These are phyloP conservation scores for Siniperca chuatsi DNA, from an alignment of 2,113 vertebrate genomes.

Conservation along the genomic window DNA sequence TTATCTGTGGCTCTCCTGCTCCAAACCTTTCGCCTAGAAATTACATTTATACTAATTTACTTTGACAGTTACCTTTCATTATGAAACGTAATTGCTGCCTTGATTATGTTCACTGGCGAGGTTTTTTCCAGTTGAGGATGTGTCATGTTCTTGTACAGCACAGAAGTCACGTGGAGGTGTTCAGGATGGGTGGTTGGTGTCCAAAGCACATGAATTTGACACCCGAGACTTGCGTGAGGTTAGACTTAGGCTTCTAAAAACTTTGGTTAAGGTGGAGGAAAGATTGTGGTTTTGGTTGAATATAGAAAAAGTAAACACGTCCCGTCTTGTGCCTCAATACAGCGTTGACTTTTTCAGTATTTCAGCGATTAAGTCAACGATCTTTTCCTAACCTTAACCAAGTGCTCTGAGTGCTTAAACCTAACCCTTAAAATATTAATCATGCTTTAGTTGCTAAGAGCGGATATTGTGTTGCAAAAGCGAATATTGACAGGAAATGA, in stretches of 20 bases:
- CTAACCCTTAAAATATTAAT: neutral
- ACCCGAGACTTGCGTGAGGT: neutral
- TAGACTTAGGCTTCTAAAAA: neutral
- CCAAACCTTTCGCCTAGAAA: neutral
- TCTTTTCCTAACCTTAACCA: neutral
- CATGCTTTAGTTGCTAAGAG: neutral
- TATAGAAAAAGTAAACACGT: neutral
- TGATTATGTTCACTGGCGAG: neutral
- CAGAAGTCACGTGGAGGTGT: neutral
- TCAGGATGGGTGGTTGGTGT: neutral
- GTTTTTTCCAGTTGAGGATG: neutral
- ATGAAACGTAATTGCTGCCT: neutral
- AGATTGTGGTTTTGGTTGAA: neutral
- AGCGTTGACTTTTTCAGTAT: too few relatives aligned
- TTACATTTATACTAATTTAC: neutral
- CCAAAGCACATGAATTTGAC: neutral
- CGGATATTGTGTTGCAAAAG: neutral
- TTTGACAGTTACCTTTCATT: conserved; percentile 7
- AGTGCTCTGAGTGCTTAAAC: neutral
- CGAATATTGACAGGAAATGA: neutral
- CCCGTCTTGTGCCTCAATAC: neutral
- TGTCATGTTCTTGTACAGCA: neutral
- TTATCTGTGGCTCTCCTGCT: neutral
- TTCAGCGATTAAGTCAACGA: neutral
- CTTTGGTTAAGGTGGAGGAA: neutral